A percentile compares a stretch with the other conserved stretches of the same genome.
These are phyloP conservation scores for Eulemur macaco DNA, from an alignment of 2,113 vertebrate species.

Conservation along the genomic window DNA sequence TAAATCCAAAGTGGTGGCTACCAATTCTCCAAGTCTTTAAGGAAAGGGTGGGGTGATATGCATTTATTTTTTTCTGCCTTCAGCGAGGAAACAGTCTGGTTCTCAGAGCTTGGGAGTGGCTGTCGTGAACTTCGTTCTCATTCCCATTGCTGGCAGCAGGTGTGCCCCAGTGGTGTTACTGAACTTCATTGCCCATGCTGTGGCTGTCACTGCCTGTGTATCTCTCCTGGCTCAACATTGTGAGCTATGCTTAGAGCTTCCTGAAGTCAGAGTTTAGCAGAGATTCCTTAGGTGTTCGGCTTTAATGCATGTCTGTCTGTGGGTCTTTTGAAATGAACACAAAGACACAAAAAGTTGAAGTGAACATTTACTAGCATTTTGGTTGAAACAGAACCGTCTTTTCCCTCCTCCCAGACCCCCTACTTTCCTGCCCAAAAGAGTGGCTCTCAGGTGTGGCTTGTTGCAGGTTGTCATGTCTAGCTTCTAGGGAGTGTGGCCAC, in stretches of 20 bases:
- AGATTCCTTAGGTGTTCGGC: background rate
- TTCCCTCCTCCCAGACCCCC: background rate
- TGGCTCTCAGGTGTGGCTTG: background rate
- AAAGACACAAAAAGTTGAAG: background rate
- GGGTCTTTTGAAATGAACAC: background rate
- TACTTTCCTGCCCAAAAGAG: background rate
- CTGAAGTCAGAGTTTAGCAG: background rate
- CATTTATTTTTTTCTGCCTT: background rate
- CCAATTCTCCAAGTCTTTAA: background rate
- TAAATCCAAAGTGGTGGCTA: background rate
- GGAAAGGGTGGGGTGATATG: background rate
- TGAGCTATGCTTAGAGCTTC: background rate
- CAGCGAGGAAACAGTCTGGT: background rate
- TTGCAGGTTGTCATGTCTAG: background rate
- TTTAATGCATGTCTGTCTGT: background rate
- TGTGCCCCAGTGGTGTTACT: background rate
- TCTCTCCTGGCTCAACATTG: background rate
- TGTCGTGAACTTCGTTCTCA: background rate
- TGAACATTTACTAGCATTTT: background rate
- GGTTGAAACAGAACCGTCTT: background rate
- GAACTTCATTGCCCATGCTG: background rate
- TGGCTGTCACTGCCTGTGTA: background rate
- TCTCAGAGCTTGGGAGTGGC: background rate
- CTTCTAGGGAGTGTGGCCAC: background rate
- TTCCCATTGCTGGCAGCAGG: fast-evolving